Base-by-base conservation (phyloP, 2,888 invertebrate species). In the Drosophila testacea region DNA sequence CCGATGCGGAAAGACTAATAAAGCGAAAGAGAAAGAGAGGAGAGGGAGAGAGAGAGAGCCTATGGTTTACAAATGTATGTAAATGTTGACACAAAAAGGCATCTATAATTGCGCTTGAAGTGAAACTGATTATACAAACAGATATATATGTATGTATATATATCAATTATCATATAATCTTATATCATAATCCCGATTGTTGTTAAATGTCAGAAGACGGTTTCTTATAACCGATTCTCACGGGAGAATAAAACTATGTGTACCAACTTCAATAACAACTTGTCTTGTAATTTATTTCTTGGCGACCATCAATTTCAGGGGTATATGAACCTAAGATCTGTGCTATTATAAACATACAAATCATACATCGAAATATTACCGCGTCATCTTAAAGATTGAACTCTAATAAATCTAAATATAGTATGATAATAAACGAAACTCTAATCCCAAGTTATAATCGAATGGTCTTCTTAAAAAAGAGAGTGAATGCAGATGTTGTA, bases 221-320 rank as follows among this genome's bases (percentile, higher is more conserved):
- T 61, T 61, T 61, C 61, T 34, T 42, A 36, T 42, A 36, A 52
- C 16, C 52, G 34, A 51, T 16, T 54, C 42, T 55, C 32, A 10
- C 6, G 16, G 32, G 22, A 34, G 48, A 48, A 48, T 48, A 48
- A 51, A 38, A 4, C 5, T 38, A 39, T 39, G 36, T 52, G 34
- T 52, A 42, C 11, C 27, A 32, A 42, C 38, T 34, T 22, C 13
- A 27, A 42, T 11, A 16, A 32, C 22, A 16, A 32, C 22, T 39
- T 41, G 13, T 42, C 44, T 38, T 32, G 16, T 52, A 10, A 46
- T 11, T 57, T 13, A 28, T 13, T 38, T 7, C 36, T 47, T 6
- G 5, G 13, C 36, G 11, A 16, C 32, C 16, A 54, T 30, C 6
- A 47, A 16, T 47, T 47, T 16, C 28, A 16, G 57, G 57, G 27